These are phyloP conservation scores for Micrastur ruficollis DNA, from an alignment of 2,797 vertebrate genomes.

Conservation along the genomic window DNA sequence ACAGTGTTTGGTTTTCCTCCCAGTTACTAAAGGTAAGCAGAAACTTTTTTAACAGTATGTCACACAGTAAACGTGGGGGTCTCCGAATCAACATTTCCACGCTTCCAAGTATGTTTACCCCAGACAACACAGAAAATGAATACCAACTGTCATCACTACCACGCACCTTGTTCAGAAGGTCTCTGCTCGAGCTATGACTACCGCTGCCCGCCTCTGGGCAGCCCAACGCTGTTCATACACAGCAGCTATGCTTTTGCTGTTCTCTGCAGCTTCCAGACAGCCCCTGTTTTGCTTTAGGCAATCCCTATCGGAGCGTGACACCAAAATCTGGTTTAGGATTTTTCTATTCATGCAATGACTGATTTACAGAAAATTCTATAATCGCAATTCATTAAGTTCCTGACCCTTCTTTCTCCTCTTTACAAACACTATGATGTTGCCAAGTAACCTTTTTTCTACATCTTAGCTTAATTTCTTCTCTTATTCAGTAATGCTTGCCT, in stretches of 20 bases:
- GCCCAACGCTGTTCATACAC: background rate
- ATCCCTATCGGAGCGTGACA: background rate
- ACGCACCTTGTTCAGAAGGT: background rate
- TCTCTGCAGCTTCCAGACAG: background rate
- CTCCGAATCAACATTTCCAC: background rate
- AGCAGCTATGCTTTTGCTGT: background rate
- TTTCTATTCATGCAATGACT: background rate
- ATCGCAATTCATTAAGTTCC: background rate
- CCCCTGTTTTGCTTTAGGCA: background rate
- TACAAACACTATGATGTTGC: background rate
- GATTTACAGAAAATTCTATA: background rate
- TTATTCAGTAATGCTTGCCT: background rate
- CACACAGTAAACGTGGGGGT: background rate
- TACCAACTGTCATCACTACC: background rate
- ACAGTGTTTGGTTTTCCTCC: background rate
- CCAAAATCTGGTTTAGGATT: background rate
- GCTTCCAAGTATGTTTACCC: background rate
- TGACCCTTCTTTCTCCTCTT: background rate
- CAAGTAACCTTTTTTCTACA: background rate
- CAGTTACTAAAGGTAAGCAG: background rate
- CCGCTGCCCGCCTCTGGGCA: background rate
- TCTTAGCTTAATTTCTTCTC: background rate
- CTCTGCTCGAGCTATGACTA: background rate
- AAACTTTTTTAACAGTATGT: background rate
- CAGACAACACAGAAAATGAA: background rate